A percentile compares a stretch with the other conserved stretches of the same genome.
Evolutionary conservation across 2,113 vertebrate genomes (phyloP).

Genomic region (Carollia perspicillata): DNA sequence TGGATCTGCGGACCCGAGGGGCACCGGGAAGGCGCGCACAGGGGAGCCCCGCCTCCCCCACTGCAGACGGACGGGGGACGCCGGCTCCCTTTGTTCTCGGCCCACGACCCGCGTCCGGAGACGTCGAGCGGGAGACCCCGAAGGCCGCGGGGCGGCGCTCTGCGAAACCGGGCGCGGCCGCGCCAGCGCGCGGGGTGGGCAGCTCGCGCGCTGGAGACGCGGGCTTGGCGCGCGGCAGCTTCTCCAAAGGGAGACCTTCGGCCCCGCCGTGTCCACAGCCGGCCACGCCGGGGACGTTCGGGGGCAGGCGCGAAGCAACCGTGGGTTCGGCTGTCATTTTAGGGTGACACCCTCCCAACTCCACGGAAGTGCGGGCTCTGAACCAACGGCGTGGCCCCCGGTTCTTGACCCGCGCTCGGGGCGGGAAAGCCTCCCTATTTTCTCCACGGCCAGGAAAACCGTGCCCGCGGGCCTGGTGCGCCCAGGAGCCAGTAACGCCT

Average conservation of each 20-base stretch:
- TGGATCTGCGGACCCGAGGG: neutral
- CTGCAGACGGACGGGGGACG: neutral
- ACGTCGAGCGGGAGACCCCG: neutral
- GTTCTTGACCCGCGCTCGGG: neutral
- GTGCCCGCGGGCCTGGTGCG: neutral
- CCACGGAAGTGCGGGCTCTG: neutral
- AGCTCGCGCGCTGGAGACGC: neutral
- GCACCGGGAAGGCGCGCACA: neutral
- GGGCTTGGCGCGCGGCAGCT: neutral
- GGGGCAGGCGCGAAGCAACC: neutral
- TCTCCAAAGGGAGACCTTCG: neutral
- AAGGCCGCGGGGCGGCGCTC: neutral
- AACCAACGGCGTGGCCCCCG: neutral
- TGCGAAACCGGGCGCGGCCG: neutral
- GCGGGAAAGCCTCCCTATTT: neutral
- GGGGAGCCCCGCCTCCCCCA: rapidly evolving
- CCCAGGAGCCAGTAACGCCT: neutral
- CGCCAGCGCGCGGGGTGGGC: neutral
- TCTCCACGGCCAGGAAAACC: neutral
- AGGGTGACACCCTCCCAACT: neutral
- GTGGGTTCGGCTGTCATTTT: neutral
- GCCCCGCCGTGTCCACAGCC: neutral
- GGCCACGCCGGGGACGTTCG: neutral
- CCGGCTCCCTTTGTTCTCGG: neutral
- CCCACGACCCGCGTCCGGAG: neutral